Evolutionary conservation across 2,888 invertebrate genomes (phyloP).

Genomic region (Zootermopsis nevadensis): DNA sequence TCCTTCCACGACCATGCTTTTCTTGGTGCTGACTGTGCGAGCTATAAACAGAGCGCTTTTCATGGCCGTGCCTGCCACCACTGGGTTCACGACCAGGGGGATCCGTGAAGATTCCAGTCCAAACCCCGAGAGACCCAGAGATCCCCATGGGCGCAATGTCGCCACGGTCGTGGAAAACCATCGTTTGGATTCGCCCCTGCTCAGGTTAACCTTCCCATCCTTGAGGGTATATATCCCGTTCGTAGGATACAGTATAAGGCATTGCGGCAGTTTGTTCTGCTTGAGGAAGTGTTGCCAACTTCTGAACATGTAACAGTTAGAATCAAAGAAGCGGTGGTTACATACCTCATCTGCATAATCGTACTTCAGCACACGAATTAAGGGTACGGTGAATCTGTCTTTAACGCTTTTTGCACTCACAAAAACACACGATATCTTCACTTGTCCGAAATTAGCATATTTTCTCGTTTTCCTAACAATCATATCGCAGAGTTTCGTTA

Average conservation of each 20-base stretch:
- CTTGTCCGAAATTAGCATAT: slow-evolving; percentile 3
- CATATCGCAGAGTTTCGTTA: slow-evolving; percentile 16
- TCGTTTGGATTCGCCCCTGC: not conserved
- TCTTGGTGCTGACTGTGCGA: slow-evolving; percentile 12
- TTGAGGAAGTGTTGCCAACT: slow-evolving; percentile 11
- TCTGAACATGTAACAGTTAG: not conserved
- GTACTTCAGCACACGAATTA: slow-evolving; percentile 8
- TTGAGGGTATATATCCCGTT: slow-evolving; percentile 5
- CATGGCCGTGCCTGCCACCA: slow-evolving; percentile 26
- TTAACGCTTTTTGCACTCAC: slow-evolving; percentile 6
- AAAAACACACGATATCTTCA: not conserved
- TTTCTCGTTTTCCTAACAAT: slow-evolving; percentile 4
- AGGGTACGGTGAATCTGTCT: slow-evolving; percentile 9
- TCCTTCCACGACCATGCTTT: not conserved
- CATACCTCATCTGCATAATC: slow-evolving; percentile 12
- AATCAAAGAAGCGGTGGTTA: slow-evolving; percentile 16
- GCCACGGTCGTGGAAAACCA: not conserved
- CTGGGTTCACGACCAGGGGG: not conserved
- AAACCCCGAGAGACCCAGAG: not conserved
- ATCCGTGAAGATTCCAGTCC: not conserved
- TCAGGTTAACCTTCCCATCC: not conserved
- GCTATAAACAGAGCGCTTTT: slow-evolving; percentile 12
- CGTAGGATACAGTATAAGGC: slow-evolving; percentile 2
- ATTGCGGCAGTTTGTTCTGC: not conserved
- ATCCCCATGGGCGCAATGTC: not conserved